Evolutionary conservation across 2,888 invertebrate genomes (phyloP).

Genomic region (Melinaea marsaeus): DNA sequence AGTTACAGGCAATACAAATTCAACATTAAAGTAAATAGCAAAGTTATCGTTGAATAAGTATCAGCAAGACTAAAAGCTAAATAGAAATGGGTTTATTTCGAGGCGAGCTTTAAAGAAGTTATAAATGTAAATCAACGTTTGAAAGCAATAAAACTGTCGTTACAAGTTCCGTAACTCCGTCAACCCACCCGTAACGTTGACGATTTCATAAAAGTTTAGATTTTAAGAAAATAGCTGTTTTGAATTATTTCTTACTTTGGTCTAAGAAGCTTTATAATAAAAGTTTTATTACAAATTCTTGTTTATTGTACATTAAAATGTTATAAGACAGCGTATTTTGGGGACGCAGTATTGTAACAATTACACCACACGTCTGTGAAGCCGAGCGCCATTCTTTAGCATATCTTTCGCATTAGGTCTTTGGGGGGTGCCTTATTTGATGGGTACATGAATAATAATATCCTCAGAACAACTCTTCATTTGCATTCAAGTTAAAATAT

Average conservation of each 20-base stretch:
- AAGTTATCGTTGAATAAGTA: background rate
- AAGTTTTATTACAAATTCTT: background rate
- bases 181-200: slow-evolving; percentile 11
- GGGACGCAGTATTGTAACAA: too few relatives aligned
- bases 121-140: slow-evolving; percentile 24
- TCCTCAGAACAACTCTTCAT: too few relatives aligned
- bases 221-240: slow-evolving; percentile 8
- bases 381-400: too few relatives aligned
- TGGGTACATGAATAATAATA: too few relatives aligned
- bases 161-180: slow-evolving; percentile 20
- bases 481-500: too few relatives aligned
- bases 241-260: background rate
- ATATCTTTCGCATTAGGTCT: too few relatives aligned
- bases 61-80: background rate
- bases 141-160: slow-evolving; percentile 26
- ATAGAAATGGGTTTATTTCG: slow-evolving; percentile 7
- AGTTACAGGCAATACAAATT: background rate
- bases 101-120: slow-evolving; percentile 18
- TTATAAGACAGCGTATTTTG: too few relatives aligned
- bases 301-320: background rate
- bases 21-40: background rate
- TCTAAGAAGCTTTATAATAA: background rate
- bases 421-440: too few relatives aligned
- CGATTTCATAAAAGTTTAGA: slow-evolving; percentile 5
- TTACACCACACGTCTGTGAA: too few relatives aligned